Evolutionary conservation across 2,113 vertebrate genomes (phyloP).

Genomic region (Pseudonaja textilis): DNA sequence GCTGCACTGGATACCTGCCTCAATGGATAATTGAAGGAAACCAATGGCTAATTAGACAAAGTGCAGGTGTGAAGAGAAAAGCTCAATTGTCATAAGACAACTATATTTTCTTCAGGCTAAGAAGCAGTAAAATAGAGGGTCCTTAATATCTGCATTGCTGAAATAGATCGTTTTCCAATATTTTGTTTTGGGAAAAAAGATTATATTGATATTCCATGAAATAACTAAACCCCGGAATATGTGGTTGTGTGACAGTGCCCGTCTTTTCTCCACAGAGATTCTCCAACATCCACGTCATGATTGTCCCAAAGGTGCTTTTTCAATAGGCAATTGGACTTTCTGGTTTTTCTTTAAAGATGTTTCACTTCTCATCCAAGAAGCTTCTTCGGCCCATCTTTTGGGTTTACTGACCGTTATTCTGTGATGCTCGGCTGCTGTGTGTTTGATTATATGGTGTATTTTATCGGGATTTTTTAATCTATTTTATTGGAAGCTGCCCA

Average conservation of each 20-base stretch:
- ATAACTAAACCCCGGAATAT: neutral
- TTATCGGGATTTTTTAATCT: neutral
- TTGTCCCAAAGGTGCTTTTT: no score
- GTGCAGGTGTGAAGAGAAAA: slow-evolving; percentile 85
- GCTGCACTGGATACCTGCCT: no score
- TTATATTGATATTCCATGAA: neutral
- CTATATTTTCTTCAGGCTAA: no score
- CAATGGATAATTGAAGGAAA: slow-evolving; percentile 76
- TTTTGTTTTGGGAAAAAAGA: neutral
- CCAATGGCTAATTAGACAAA: slow-evolving; percentile 82
- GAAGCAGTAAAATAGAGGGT: neutral
- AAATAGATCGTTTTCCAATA: neutral
- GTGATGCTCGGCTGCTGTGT: neutral
- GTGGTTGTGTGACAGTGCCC: neutral
- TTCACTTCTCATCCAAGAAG: no score
- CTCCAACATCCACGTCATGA: no score
- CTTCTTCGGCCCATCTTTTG: no score
- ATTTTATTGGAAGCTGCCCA: neutral
- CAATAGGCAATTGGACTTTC: no score
- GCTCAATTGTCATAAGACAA: slow-evolving; percentile 57
- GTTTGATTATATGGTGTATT: neutral
- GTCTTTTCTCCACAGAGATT: no score
- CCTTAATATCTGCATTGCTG: neutral
- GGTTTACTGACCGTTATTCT: neutral
- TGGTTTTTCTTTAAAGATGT: no score